Percentiles rank a stretch among this genome's conserved stretches.
Evolutionary conservation across 2,797 vertebrate species (phyloP).

Genomic region (Apodemus agrarius): DNA sequence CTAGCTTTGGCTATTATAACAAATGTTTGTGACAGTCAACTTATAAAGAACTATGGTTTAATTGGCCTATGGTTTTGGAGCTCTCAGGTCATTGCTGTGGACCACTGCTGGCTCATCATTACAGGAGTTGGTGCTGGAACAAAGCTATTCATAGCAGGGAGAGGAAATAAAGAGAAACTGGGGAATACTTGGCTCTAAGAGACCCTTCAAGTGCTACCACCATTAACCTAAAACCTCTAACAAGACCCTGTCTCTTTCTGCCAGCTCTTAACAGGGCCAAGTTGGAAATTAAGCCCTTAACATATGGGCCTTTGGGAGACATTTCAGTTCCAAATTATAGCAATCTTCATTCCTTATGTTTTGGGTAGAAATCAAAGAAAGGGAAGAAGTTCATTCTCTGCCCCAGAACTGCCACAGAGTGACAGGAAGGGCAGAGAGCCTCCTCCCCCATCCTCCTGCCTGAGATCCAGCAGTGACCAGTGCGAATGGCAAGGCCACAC

Average conservation of each 20-base stretch:
- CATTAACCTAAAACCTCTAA: neutral
- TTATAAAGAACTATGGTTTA: neutral
- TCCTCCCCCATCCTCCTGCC: neutral
- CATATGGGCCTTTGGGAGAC: neutral
- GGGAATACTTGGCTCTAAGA: neutral
- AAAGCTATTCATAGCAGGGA: neutral
- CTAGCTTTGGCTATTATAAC: neutral
- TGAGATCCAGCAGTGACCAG: neutral
- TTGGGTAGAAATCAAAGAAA: slow-evolving; percentile 37
- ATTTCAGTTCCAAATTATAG: neutral
- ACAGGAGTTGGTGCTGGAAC: neutral
- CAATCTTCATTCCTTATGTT: neutral
- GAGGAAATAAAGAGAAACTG: neutral
- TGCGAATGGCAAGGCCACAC: too few relatives aligned
- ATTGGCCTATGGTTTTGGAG: neutral
- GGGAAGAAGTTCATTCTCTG: neutral
- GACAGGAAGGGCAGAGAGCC: neutral
- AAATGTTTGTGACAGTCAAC: neutral
- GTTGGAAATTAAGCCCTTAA: neutral
- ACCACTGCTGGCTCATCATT: neutral
- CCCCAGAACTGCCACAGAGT: neutral
- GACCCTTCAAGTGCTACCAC: neutral
- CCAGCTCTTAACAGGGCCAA: neutral
- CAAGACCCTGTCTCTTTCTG: neutral
- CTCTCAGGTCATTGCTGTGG: neutral